Conservation (phyloP, 2,797 vertebrate species). For the Todus mexicanus region DNA sequence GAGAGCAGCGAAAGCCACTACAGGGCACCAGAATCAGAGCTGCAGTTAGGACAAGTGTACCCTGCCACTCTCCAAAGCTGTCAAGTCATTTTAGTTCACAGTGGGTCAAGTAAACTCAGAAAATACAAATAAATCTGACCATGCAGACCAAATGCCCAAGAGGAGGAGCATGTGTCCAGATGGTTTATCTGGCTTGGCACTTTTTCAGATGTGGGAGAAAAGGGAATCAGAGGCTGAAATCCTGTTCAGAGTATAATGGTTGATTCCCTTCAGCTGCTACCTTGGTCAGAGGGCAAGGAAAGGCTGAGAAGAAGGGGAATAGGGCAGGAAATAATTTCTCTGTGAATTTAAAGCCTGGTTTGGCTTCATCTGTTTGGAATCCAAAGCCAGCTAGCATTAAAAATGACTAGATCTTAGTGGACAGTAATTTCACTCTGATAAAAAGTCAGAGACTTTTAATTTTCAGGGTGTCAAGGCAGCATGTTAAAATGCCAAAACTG, state of each 20-base stretch:
- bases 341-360: background rate
- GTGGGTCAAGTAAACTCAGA: background rate
- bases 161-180: conserved; percentile 16
- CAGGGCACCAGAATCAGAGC: background rate
- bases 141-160: background rate
- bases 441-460: conserved; percentile 60
- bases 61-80: background rate
- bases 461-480: conserved; percentile 37
- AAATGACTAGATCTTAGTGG: background rate
- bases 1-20: background rate
- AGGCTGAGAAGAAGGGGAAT: background rate
- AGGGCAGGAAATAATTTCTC: background rate
- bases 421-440: conserved; percentile 39
- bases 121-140: background rate
- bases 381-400: background rate
- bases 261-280: background rate
- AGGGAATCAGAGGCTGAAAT: conserved; percentile 11
- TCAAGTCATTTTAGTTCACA: background rate
- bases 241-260: background rate
- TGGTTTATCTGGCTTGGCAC: background rate
- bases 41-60: background rate
- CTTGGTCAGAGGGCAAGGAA: background rate
- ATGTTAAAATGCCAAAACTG: conserved; percentile 47
- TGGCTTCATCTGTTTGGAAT: background rate
- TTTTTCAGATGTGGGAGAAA: conserved; percentile 1